These are phyloP conservation scores for Cerastoderma edule DNA, from an alignment of 2,888 invertebrate species.

Conservation along the genomic window DNA sequence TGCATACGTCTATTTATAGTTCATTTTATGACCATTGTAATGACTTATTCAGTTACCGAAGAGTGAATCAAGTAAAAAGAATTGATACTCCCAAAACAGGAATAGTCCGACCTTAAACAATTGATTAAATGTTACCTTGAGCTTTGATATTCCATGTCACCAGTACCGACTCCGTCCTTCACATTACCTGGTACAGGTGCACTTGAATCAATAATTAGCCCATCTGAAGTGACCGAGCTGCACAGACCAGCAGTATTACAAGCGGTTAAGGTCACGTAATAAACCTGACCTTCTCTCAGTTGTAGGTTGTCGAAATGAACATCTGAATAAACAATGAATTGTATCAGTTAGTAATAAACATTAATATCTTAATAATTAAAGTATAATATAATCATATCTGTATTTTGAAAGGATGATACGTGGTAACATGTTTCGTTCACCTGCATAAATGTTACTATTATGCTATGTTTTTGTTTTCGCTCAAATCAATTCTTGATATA, in stretches of 20 bases:
- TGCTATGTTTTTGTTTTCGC: no score
- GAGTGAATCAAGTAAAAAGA: no score
- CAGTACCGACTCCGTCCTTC: slow-evolving; percentile 58
- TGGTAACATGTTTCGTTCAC: no score
- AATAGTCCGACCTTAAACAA: neutral
- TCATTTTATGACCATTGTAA: no score
- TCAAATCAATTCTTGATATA: no score
- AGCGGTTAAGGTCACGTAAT: slow-evolving; percentile 65
- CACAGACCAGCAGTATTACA: slow-evolving; percentile 68
- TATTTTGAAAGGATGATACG: no score
- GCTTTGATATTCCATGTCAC: slow-evolving; percentile 64
- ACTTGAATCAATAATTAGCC: slow-evolving; percentile 68
- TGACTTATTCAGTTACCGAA: no score
- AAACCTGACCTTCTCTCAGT: slow-evolving; percentile 50
- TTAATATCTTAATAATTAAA: no score
- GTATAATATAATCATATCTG: no score
- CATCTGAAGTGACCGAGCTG: slow-evolving; percentile 65
- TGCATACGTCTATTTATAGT: no score
- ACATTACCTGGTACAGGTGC: slow-evolving; percentile 65
- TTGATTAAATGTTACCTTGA: slow-evolving; percentile 39
- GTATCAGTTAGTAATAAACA: no score
- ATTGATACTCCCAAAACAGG: neutral
- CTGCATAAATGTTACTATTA: no score
- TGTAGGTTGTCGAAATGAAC: slow-evolving; percentile 39
- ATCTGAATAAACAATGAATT: slow-evolving; percentile 43